Evolutionary conservation across 2,113 vertebrate species (phyloP).

Genomic region (Gracilinanus agilis): DNA sequence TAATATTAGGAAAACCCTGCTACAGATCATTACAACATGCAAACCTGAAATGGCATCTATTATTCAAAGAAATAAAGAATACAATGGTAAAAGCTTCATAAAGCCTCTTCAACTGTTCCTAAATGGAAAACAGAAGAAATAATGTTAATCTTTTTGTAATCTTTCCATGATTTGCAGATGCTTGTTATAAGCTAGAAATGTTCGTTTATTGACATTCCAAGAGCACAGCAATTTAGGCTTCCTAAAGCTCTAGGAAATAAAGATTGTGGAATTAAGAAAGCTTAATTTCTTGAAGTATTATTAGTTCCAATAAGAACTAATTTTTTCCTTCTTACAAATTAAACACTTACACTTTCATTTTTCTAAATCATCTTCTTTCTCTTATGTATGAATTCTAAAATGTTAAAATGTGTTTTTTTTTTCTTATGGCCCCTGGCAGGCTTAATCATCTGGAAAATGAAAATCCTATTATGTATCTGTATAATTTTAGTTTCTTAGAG

Average conservation of each 20-base stretch:
- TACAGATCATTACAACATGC: not conserved
- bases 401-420: conserved; percentile 34
- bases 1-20: not conserved
- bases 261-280: conserved; percentile 33
- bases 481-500: conserved; percentile 60
- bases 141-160: conserved; percentile 8
- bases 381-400: conserved; percentile 57
- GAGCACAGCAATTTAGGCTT: conserved; percentile 38
- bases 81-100: conserved; percentile 47
- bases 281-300: conserved; percentile 16
- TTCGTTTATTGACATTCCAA: conserved; percentile 49
- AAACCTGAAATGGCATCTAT: conserved; percentile 36
- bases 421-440: conserved; percentile 35
- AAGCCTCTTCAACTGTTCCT: conserved; percentile 12
- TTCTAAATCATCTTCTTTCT: conserved; percentile 42
- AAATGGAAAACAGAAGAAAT: conserved; percentile 55
- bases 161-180: conserved; percentile 60
- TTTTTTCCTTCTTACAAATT: conserved; percentile 39
- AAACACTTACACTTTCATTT: conserved; percentile 37
- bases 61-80: conserved; percentile 43
- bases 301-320: conserved; percentile 25
- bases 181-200: conserved; percentile 16
- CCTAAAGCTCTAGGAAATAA: conserved; percentile 32
- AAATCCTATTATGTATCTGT: conserved; percentile 56
- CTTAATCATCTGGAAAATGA: conserved; percentile 73